Base-by-base conservation (phyloP, 2,113 vertebrate genomes). In the Astatoreochromis straeleni region DNA sequence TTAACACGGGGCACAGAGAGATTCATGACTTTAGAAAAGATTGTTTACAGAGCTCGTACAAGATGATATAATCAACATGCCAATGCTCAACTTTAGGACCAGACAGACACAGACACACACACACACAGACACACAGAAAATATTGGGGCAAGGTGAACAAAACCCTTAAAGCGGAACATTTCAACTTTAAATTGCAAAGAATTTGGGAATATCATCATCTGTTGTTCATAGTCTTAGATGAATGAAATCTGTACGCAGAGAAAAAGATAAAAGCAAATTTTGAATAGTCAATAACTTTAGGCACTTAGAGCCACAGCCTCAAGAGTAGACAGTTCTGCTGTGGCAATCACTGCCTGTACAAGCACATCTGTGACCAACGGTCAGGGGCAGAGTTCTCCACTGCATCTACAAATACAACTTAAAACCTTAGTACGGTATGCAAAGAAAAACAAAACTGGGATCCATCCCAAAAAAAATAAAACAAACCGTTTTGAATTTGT, bases 111-210 rank as follows among this genome's bases (percentile, higher is more conserved):
- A 0, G 21, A 0, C 6, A 0, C 19, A 0, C 19, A 5, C 4
- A 3, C 40, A 0, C 5, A 2, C 10, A 2, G 5, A 1, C 3
- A 7, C n/a, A 4, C 9, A 47, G 4, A 51, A 5, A 13, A 29
- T 10, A 33, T 33, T 60, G 9, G 29, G 9, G 0, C 31, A 63
- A 5, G 6, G 58, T 63, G 9, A 63, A 35, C 31, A 5, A 12
- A n/a, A 63, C 31, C 31, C 58, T n/a, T n/a, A 63, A 35, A 35
- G 31, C 0, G 4, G 31, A 63, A 63, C 0, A 35, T 2, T 63
- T 63, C 29, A 63, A 35, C 58, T 19, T 63, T 19, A 63, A 63
- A 63, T 63, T 63, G 31, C 31, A 33, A 19, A 63, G 29, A 63
- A 63, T 63, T 63, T 33, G 16, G 58, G 29, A 63, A 33, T 63